phyloP scores from a whole-genome alignment of 2,113 vertebrate genomes.

The Notothenia coriiceps region DNA sequence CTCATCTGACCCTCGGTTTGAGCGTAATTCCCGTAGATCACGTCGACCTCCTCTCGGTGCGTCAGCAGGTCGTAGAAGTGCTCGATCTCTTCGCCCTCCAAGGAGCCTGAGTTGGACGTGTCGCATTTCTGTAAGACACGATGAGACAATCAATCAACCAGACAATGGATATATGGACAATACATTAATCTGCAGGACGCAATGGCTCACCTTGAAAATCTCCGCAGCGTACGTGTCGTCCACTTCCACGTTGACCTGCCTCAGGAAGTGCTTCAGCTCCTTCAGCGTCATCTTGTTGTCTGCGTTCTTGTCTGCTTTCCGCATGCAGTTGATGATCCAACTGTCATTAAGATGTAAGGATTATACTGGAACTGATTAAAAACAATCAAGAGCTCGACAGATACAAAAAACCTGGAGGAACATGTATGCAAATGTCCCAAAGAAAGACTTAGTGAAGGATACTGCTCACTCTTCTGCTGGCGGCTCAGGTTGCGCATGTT shows the following conservation, averaged over 20 bases:
- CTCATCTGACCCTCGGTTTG: constrained; percentile 83
- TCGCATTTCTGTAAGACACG: constrained; percentile 88
- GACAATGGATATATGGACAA: no score
- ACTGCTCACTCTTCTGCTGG: constrained; percentile 93
- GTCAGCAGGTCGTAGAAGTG: constrained; percentile 93
- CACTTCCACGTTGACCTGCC: constrained; percentile 91
- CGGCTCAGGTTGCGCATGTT: constrained; percentile 87
- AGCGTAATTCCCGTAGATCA: constrained; percentile 84
- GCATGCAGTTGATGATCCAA: constrained; percentile 94
- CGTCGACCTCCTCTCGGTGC: constrained; percentile 88
- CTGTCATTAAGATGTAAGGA: constrained; percentile 88
- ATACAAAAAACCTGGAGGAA: no score
- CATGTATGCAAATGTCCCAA: no score
- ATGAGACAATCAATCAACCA: not conserved
- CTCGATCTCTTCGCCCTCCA: constrained; percentile 94
- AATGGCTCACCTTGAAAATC: constrained; percentile 86
- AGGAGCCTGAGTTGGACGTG: constrained; percentile 87
- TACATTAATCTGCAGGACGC: not conserved
- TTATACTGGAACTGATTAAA: not conserved
- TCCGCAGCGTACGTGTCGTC: constrained; percentile 89
- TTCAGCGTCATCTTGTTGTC: constrained; percentile 97
- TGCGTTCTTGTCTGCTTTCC: constrained; percentile 94
- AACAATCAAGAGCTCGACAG: not conserved
- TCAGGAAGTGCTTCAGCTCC: constrained; percentile 93
- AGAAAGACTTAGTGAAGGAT: constrained; percentile 83